phyloP scores from a whole-genome alignment of 2,888 invertebrate genomes.

The Linnaemya tessellans region DNA sequence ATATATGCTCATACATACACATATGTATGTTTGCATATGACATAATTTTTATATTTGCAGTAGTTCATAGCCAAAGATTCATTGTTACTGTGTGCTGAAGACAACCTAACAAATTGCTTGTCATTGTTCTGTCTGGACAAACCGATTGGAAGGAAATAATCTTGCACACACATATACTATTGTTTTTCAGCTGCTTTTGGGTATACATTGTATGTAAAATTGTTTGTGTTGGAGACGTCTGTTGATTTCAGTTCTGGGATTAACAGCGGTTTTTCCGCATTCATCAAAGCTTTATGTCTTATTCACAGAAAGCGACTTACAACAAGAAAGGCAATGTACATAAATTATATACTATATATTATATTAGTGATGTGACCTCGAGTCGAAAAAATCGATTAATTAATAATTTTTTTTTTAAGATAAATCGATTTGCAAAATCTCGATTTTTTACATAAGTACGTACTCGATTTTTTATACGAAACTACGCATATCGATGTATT shows the following conservation, averaged over 20 bases:
- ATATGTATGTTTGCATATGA: too few relatives aligned
- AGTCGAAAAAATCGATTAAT: too few relatives aligned
- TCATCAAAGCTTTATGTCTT: constrained; percentile 13
- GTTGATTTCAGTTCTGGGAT: neutral
- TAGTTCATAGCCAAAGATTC: constrained; percentile 15
- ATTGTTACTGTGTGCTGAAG: constrained; percentile 9
- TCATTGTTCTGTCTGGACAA: constrained; percentile 47
- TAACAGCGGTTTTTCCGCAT: neutral
- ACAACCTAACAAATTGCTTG: constrained; percentile 61
- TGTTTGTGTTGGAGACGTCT: neutral
- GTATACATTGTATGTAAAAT: neutral
- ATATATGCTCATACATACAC: too few relatives aligned
- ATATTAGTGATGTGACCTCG: too few relatives aligned
- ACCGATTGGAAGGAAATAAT: constrained; percentile 62
- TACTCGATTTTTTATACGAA: too few relatives aligned
- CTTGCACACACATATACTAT: constrained; percentile 28
- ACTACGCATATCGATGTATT: too few relatives aligned
- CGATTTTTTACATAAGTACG: too few relatives aligned
- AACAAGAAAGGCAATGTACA: neutral
- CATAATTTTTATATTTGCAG: neutral
- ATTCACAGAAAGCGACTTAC: neutral
- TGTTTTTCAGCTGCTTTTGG: constrained; percentile 7
- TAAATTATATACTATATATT: neutral
- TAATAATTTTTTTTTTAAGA: too few relatives aligned
- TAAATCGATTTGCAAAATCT: too few relatives aligned